phyloP scores from a whole-genome alignment of 2,797 vertebrate genomes.

The Carcharodon carcharias region DNA sequence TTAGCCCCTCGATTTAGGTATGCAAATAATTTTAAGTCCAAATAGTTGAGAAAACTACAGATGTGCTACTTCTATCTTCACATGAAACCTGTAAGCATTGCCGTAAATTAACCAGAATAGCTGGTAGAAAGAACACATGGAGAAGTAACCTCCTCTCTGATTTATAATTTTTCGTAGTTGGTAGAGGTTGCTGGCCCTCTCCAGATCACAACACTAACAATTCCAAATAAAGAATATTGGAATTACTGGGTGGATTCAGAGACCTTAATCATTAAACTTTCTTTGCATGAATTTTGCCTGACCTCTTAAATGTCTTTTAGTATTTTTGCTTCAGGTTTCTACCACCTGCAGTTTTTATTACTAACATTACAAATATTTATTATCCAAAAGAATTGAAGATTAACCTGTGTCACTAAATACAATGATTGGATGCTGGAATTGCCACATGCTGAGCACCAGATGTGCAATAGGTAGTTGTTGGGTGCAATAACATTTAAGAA shows the following conservation, averaged over 20 bases:
- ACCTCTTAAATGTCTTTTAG: background rate
- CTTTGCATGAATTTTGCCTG: background rate
- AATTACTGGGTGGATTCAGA: background rate
- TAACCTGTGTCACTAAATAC: background rate
- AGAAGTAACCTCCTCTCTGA: background rate
- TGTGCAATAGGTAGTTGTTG: background rate
- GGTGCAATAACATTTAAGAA: background rate
- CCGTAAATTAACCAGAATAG: background rate
- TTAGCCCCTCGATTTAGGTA: background rate
- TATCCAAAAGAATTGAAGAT: background rate
- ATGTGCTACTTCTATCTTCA: background rate
- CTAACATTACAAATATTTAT: background rate
- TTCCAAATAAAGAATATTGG: background rate
- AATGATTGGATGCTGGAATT: background rate
- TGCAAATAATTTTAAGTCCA: background rate
- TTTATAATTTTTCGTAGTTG: background rate
- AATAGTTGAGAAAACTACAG: background rate
- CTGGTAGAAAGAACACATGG: background rate
- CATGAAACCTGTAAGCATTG: background rate
- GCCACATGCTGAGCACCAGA: background rate
- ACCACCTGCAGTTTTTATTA: background rate
- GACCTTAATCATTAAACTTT: background rate
- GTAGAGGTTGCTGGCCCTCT: background rate
- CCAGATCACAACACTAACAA: background rate
- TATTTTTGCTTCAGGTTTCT: background rate